Conservation (phyloP, 1,140 invertebrate species). For the Trichonephila clavipes region DNA sequence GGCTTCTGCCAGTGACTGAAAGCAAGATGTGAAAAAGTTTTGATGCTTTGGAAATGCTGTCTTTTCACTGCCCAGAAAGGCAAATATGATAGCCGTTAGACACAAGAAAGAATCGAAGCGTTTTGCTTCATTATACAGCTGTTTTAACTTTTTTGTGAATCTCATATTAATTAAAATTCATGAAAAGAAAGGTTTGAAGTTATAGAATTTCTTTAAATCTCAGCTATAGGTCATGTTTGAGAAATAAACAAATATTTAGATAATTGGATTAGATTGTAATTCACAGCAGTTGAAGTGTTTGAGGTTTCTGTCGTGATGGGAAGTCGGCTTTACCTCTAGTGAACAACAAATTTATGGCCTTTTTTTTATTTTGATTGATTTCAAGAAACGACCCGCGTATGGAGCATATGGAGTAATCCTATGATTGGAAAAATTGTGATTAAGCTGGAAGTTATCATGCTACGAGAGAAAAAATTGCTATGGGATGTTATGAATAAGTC, state of each 20-base stretch:
- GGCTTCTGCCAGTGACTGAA: neutral
- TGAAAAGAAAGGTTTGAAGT: neutral
- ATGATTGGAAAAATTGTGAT: too few species aligned
- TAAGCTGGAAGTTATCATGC: too few species aligned
- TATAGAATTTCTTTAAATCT: neutral
- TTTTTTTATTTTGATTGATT: too few species aligned
- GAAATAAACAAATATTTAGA: conserved; percentile 2
- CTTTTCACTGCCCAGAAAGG: neutral
- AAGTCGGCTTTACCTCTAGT: too few species aligned
- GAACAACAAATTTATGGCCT: too few species aligned
- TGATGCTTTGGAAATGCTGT: neutral
- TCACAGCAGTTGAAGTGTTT: too few species aligned
- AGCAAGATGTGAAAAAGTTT: neutral
- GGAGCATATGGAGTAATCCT: too few species aligned
- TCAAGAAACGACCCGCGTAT: too few species aligned
- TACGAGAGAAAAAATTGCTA: too few species aligned
- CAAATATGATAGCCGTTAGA: neutral
- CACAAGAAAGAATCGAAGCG: neutral
- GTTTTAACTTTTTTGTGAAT: neutral
- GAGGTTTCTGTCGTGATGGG: too few species aligned
- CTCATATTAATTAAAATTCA: neutral
- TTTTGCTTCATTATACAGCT: neutral
- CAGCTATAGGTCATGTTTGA: neutral
- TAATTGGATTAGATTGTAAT: too few species aligned
- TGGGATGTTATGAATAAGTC: too few species aligned